phyloP scores from a whole-genome alignment of 2,888 invertebrate species.

The Yponomeuta sedellus region DNA sequence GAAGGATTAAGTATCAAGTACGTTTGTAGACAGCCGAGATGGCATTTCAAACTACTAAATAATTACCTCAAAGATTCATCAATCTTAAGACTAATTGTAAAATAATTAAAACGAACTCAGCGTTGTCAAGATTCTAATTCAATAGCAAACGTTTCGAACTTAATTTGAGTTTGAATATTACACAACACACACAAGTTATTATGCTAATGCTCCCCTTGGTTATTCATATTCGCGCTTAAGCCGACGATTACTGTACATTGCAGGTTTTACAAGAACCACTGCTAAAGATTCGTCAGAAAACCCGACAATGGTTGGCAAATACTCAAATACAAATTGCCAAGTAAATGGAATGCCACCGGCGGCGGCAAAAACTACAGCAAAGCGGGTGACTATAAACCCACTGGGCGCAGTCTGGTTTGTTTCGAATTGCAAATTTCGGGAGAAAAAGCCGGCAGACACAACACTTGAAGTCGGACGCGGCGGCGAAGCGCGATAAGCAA shows the following conservation, averaged over 20 bases:
- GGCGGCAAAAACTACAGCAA: neutral
- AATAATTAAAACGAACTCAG: conserved; percentile 53
- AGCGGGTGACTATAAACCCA: neutral
- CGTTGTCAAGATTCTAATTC: conserved; percentile 35
- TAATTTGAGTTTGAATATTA: conserved; percentile 3
- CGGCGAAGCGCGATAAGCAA: conserved; percentile 66
- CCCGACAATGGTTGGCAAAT: too few relatives aligned
- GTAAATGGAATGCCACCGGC: neutral
- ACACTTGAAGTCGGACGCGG: conserved; percentile 70
- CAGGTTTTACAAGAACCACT: too few relatives aligned
- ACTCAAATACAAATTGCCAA: too few relatives aligned
- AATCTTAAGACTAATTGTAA: conserved; percentile 53
- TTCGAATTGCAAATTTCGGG: conserved; percentile 71
- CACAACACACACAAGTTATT: neutral
- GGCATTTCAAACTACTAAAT: neutral
- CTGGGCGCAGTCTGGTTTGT: neutral
- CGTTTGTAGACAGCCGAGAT: neutral
- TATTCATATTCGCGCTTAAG: too few relatives aligned
- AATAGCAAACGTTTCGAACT: conserved; percentile 25
- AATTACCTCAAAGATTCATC: conserved; percentile 31
- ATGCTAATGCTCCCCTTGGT: too few relatives aligned
- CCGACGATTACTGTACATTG: too few relatives aligned
- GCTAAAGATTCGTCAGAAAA: too few relatives aligned
- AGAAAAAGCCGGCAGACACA: conserved; percentile 61
- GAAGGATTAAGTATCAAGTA: neutral